Percentiles rank a stretch among this genome's conserved stretches.
These are phyloP conservation scores for Babylonia areolata DNA, from an alignment of 1,140 invertebrate genomes.

Conservation along the genomic window DNA sequence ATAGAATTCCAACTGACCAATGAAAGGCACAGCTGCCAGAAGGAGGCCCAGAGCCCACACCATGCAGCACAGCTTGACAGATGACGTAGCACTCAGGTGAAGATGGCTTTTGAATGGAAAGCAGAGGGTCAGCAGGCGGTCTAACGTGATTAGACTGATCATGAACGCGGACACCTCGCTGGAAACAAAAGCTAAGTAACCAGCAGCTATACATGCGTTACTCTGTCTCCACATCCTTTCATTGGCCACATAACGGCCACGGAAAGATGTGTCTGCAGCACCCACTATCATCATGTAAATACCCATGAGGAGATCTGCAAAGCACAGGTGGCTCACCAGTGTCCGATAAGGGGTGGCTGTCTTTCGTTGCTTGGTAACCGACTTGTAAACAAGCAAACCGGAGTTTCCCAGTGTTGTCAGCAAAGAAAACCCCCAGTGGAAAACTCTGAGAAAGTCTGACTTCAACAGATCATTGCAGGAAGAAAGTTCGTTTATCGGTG, in stretches of 20 bases:
- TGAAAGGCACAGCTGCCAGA: constrained; percentile 10
- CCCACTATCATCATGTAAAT: constrained; percentile 9
- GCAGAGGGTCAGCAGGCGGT: background rate
- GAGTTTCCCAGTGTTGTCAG: background rate
- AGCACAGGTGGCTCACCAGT: constrained; percentile 3
- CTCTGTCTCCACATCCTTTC: background rate
- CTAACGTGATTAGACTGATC: too few species aligned
- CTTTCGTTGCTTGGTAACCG: too few species aligned
- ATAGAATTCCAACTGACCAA: constrained; percentile 44
- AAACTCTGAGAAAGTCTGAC: background rate
- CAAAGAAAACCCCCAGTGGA: background rate
- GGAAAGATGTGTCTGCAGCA: background rate
- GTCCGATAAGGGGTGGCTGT: background rate
- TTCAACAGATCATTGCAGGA: too few species aligned
- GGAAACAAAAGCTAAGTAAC: background rate
- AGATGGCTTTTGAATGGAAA: background rate
- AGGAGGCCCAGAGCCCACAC: constrained; percentile 40
- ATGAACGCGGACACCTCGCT: background rate
- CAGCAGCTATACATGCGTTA: background rate
- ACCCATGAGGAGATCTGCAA: constrained; percentile 14
- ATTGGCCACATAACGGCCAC: background rate
- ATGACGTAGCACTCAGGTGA: constrained; percentile 21
- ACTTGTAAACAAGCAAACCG: background rate
- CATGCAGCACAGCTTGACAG: background rate
- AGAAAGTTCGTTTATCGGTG: background rate